Conservation (phyloP, 2,113 vertebrate genomes). For the Onychorhynchus coronatus region DNA sequence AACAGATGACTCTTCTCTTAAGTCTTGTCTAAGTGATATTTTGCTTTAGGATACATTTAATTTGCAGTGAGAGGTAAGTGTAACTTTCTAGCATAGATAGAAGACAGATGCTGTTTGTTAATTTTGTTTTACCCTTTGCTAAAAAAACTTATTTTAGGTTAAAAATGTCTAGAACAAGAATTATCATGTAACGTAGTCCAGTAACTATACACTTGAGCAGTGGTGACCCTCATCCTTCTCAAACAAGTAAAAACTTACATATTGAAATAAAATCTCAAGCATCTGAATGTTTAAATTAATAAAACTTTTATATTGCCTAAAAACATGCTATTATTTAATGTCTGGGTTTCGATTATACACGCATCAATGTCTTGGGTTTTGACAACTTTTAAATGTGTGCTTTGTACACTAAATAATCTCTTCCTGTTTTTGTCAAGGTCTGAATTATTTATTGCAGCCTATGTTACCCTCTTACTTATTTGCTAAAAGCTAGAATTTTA, state of each 20-base stretch:
- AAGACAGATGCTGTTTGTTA: background rate
- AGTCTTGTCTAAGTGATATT: background rate
- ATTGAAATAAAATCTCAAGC: background rate
- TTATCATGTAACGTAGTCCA: background rate
- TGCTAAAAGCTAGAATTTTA: background rate
- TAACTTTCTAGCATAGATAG: background rate
- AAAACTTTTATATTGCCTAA: background rate
- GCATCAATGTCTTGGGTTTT: background rate
- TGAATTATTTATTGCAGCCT: background rate
- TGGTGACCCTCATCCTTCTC: background rate
- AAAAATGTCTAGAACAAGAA: background rate
- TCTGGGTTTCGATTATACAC: background rate
- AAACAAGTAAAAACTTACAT: background rate
- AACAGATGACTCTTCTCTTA: background rate
- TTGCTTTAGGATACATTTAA: background rate
- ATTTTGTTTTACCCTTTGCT: background rate
- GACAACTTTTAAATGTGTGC: background rate
- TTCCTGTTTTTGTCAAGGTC: background rate
- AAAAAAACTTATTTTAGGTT: background rate
- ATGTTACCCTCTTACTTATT: background rate
- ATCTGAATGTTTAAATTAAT: background rate
- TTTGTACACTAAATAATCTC: background rate
- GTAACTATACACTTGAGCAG: background rate
- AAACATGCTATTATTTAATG: background rate
- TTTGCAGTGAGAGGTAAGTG: background rate